Percentiles rank a stretch among this genome's conserved stretches.
These are phyloP conservation scores for Pygmarrhopalites habei DNA, from an alignment of 1,140 invertebrate species.

Conservation along the genomic window DNA sequence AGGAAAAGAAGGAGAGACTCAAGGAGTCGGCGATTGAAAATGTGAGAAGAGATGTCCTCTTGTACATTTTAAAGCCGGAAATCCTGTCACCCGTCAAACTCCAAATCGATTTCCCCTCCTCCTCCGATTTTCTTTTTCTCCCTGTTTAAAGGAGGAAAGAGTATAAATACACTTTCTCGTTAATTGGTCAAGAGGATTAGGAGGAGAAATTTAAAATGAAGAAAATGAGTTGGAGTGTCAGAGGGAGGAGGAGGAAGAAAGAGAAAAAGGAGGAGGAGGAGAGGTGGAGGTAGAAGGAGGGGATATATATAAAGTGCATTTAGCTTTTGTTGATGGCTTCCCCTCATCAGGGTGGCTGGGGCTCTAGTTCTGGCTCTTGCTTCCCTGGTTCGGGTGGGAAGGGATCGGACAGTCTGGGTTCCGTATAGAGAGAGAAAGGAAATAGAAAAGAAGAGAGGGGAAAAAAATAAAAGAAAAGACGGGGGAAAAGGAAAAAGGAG, in stretches of 20 bases:
- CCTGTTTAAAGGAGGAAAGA: background rate
- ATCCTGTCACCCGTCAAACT: background rate
- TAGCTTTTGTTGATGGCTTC: no score
- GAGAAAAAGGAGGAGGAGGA: background rate
- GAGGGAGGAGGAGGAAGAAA: background rate
- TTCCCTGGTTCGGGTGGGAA: conserved; percentile 26
- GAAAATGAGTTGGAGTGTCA: background rate
- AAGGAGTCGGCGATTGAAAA: background rate
- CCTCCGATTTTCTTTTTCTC: no score
- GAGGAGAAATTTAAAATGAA: background rate
- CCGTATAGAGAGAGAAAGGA: background rate
- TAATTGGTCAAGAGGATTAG: background rate
- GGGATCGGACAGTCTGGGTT: no score
- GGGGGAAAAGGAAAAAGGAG: no score
- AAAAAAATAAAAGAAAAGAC: no score
- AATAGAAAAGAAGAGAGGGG: conserved; percentile 24
- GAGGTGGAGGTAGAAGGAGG: background rate
- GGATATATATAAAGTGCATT: conserved; percentile 6
- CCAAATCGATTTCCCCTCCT: background rate
- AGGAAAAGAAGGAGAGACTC: no score
- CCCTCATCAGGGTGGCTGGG: no score
- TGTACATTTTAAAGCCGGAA: background rate
- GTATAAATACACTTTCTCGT: background rate
- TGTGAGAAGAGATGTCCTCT: background rate
- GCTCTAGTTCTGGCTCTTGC: no score